phyloP scores from a whole-genome alignment of 1,140 invertebrate species.

The Lithobius niger region DNA sequence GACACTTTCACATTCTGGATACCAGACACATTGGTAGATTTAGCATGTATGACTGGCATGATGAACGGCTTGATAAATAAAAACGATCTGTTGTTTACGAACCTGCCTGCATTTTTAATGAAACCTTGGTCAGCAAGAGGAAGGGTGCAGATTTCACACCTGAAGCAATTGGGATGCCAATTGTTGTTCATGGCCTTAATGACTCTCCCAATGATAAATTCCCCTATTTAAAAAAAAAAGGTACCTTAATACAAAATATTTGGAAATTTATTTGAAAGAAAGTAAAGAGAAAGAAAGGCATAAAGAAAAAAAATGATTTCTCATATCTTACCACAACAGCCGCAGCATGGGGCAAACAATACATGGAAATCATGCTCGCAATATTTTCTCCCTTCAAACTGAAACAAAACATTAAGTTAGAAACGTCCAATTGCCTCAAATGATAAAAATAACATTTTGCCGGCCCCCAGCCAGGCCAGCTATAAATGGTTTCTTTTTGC shows the following conservation, averaged over 20 bases:
- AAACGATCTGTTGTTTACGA: no score
- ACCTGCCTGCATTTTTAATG: slow-evolving; percentile 67
- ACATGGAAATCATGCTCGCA: slow-evolving; percentile 99
- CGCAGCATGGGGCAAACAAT: slow-evolving; percentile 94
- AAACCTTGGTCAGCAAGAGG: slow-evolving; percentile 94
- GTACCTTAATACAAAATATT: slow-evolving; percentile 3
- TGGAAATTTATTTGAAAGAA: slow-evolving; percentile 7
- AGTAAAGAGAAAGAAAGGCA: slow-evolving; percentile 10
- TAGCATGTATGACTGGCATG: no score
- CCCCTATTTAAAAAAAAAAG: slow-evolving; percentile 40
- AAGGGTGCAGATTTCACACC: slow-evolving; percentile 80
- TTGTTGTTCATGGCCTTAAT: slow-evolving; percentile 99
- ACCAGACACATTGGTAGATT: no score
- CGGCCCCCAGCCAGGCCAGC: no score
- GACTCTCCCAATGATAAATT: slow-evolving; percentile 93
- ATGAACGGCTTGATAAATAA: no score
- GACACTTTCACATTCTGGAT: no score
- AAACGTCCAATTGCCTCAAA: no score
- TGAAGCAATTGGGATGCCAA: slow-evolving; percentile 97
- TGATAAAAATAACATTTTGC: no score
- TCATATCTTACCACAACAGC: slow-evolving; percentile 69
- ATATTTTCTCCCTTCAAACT: slow-evolving; percentile 96
- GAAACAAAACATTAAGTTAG: no score
- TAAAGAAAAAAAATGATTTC: slow-evolving; percentile 7
- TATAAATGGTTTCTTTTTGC: no score